Conservation (phyloP, 2,888 invertebrate species). For the Epinotia demarniana region DNA sequence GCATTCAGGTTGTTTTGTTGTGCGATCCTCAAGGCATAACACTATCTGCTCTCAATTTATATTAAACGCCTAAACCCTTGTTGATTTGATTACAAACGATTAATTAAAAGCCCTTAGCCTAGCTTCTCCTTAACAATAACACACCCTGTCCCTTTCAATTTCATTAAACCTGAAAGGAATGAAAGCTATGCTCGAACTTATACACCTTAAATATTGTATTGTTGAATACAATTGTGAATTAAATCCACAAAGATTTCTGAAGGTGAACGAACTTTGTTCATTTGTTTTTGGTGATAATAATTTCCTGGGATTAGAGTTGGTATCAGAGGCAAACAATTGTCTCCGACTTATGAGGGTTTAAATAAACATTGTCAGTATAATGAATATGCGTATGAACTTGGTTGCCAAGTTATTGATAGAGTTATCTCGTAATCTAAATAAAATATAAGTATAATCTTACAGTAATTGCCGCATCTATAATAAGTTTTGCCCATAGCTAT, state of each 20-base stretch:
- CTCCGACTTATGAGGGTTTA: not conserved
- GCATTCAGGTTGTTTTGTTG: not conserved
- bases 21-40: slow-evolving; percentile 46
- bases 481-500: too few species aligned
- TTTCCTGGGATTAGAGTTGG: slow-evolving; percentile 37
- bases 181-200: not conserved
- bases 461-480: too few species aligned
- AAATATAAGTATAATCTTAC: too few species aligned
- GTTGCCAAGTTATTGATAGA: too few species aligned
- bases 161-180: slow-evolving; percentile 47
- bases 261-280: slow-evolving; percentile 43
- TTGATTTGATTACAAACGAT: slow-evolving; percentile 75
- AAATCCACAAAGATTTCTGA: slow-evolving; percentile 50
- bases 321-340: slow-evolving; percentile 35
- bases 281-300: slow-evolving; percentile 40
- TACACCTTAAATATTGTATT: slow-evolving; percentile 66
- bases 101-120: slow-evolving; percentile 64
- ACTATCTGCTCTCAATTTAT: slow-evolving; percentile 61
- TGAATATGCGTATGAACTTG: not conserved
- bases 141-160: slow-evolving; percentile 39
- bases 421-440: too few species aligned
- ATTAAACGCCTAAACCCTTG: slow-evolving; percentile 61
- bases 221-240: slow-evolving; percentile 70
- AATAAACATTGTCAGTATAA: not conserved
- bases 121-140: slow-evolving; percentile 36